phyloP scores from a whole-genome alignment of 2,113 vertebrate genomes.

The Odocoileus hemionus region DNA sequence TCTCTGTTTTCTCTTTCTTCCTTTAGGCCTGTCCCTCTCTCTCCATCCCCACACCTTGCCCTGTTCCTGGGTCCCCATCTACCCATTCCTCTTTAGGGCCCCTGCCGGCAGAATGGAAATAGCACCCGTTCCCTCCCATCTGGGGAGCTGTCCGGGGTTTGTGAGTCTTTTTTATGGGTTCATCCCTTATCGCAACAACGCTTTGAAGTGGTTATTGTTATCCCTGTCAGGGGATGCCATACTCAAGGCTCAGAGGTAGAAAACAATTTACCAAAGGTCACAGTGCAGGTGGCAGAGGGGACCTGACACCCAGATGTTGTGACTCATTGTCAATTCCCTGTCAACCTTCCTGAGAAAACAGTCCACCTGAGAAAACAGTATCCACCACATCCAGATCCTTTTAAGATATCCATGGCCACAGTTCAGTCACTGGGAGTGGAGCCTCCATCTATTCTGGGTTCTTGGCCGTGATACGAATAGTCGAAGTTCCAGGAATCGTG shows the following conservation, averaged over 20 bases:
- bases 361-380: not conserved
- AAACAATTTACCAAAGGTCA: not conserved
- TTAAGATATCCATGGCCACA: not conserved
- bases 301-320: not conserved
- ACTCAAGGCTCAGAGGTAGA: not conserved
- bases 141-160: not conserved
- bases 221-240: not conserved
- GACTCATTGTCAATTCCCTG: not conserved
- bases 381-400: not conserved
- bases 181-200: accelerated
- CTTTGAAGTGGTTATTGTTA: not conserved
- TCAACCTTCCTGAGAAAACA: not conserved
- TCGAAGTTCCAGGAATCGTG: conserved; percentile 27
- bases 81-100: not conserved
- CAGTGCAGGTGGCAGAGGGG: not conserved
- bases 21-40: not conserved
- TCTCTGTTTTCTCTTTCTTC: not conserved
- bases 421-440: not conserved
- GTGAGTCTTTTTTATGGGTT: too few species aligned
- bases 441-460: not conserved
- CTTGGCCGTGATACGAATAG: not conserved
- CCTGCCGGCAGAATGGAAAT: not conserved
- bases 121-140: too few species aligned
- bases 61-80: not conserved
- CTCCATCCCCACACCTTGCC: not conserved